Evolutionary conservation across 2,888 invertebrate species (phyloP).

Genomic region (Lycophotia porphyrea): DNA sequence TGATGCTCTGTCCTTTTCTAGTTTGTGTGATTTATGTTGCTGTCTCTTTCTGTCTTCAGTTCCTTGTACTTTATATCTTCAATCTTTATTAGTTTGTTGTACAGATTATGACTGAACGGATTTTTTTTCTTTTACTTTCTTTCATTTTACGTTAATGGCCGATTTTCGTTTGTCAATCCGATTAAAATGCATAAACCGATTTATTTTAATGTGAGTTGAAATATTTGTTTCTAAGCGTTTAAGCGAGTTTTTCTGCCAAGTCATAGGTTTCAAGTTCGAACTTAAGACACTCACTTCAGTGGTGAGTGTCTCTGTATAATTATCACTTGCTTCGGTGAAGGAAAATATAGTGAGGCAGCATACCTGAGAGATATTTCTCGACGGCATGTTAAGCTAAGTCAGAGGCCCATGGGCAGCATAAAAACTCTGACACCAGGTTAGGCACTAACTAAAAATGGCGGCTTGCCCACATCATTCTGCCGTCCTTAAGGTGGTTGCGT

Average conservation of each 20-base stretch:
- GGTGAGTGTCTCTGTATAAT: no score
- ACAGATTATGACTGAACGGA: constrained; percentile 29
- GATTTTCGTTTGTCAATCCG: neutral
- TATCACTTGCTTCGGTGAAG: no score
- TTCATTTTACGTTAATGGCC: neutral
- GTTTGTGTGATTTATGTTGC: neutral
- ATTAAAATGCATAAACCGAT: constrained; percentile 1
- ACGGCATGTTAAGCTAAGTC: no score
- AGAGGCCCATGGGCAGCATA: no score
- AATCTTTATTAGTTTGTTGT: constrained; percentile 43
- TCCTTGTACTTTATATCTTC: constrained; percentile 50
- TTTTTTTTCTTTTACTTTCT: constrained; percentile 28
- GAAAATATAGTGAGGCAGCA: no score
- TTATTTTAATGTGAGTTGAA: neutral
- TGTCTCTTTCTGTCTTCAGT: constrained; percentile 47
- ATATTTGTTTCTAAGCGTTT: neutral
- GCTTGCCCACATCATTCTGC: neutral
- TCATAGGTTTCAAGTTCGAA: no score
- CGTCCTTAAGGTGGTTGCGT: no score
- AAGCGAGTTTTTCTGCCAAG: no score
- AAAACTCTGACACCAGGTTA: no score
- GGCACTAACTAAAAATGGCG: neutral
- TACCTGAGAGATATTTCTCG: no score
- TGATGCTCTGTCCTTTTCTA: constrained; percentile 42
- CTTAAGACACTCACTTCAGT: no score